Evolutionary conservation across 2,888 invertebrate species (phyloP).

Genomic region (Ophraella communa): DNA sequence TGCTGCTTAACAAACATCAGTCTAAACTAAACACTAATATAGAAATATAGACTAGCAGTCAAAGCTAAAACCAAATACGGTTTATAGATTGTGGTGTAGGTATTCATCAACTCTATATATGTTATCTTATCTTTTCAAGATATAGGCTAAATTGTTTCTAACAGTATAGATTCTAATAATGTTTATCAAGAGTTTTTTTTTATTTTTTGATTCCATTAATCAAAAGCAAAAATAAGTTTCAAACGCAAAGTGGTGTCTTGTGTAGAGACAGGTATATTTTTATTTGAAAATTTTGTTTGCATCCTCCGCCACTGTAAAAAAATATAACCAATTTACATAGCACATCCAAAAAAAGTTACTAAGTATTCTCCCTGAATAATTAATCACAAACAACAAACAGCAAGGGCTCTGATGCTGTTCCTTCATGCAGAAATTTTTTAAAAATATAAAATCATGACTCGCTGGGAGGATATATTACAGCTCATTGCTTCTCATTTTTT

Average conservation of each 20-base stretch:
- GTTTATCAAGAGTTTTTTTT: no score
- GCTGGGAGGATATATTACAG: conserved; percentile 15
- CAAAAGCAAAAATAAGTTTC: no score
- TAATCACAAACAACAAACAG: not conserved
- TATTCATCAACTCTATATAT: no score
- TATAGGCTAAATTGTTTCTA: no score
- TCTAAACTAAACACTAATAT: not conserved
- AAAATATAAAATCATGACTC: conserved; percentile 24
- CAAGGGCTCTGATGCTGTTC: conserved; percentile 1
- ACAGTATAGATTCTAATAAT: no score
- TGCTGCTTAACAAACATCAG: not conserved
- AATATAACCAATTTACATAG: conserved; percentile 3
- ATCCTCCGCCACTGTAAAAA: not conserved
- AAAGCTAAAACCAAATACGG: not conserved
- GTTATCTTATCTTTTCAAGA: no score
- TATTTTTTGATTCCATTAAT: no score
- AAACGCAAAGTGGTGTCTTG: no score
- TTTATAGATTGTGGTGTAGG: no score
- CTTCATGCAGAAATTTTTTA: conserved; percentile 13
- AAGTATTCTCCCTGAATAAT: conserved; percentile 10
- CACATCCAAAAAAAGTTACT: conserved; percentile 4
- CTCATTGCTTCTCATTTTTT: conserved; percentile 28
- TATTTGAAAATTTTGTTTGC: not conserved
- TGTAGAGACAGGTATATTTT: no score
- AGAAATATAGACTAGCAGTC: not conserved